These are phyloP conservation scores for Perca flavescens DNA, from an alignment of 2,113 vertebrate species.

Conservation along the genomic window DNA sequence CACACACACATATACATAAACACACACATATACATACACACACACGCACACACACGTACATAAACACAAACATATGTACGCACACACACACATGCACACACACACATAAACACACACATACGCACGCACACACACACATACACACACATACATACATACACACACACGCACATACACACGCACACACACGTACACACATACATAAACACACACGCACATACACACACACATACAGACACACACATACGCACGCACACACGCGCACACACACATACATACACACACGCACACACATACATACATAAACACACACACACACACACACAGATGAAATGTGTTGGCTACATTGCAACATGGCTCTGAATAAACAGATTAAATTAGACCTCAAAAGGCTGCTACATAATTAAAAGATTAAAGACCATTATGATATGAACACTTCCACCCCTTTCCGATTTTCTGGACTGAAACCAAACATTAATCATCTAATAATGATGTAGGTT, in stretches of 20 bases:
- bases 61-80: too few species aligned
- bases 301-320: neutral
- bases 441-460: neutral
- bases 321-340: neutral
- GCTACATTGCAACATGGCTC: neutral
- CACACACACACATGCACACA: neutral
- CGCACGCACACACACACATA: too few species aligned
- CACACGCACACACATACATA: neutral
- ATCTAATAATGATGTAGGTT: neutral
- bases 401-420: neutral
- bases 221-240: too few species aligned
- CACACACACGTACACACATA: too few species aligned
- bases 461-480: constrained; percentile 8
- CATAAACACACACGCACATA: too few species aligned
- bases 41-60: neutral
- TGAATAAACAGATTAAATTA: neutral
- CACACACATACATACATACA: too few species aligned
- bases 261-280: neutral
- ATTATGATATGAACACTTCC: neutral
- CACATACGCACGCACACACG: neutral
- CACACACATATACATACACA: neutral
- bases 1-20: neutral
- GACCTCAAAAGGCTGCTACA: neutral
- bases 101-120: too few species aligned
- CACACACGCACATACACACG: too few species aligned